Percentiles rank a stretch among this genome's conserved stretches.
Conservation (phyloP, 2,888 invertebrate genomes). For the Lasioglossum figueresi region DNA sequence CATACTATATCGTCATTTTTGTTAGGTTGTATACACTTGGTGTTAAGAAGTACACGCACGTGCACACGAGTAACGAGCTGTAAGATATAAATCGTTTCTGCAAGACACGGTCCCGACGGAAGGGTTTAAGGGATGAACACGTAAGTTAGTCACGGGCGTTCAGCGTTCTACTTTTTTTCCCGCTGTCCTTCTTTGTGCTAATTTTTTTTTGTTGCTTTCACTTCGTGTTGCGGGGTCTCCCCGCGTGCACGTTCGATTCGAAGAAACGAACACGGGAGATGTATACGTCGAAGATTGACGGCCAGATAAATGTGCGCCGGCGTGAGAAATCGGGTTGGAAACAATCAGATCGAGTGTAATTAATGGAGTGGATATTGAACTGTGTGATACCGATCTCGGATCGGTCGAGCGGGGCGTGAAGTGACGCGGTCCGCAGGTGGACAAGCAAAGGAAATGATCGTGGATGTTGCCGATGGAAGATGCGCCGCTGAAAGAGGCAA, state of each 20-base stretch:
- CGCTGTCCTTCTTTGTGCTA: not conserved
- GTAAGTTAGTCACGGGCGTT: not conserved
- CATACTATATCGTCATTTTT: too few species aligned
- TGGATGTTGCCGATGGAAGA: not conserved
- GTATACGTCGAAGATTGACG: constrained; percentile 15
- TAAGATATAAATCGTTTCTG: not conserved
- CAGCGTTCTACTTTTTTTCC: not conserved
- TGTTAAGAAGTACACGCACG: too few species aligned
- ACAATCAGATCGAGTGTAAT: constrained; percentile 21
- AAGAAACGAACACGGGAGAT: constrained; percentile 18
- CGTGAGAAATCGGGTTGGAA: constrained; percentile 32
- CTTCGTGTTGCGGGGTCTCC: not conserved
- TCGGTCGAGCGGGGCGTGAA: constrained; percentile 3
- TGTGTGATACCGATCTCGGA: constrained; percentile 16
- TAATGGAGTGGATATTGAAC: constrained; percentile 30
- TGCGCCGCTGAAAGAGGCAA: not conserved
- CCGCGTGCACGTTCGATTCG: not conserved
- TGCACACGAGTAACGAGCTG: too few species aligned
- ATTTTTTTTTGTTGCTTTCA: not conserved
- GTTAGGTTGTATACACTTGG: too few species aligned
- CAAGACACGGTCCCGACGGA: not conserved
- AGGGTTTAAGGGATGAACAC: not conserved
- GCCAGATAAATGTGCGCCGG: constrained; percentile 15
- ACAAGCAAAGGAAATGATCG: constrained; percentile 2
- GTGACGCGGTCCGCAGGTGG: not conserved